Evolutionary conservation across 1,140 invertebrate species (phyloP), one percentile per base, ranked within the genome.

Genomic region (Hermatobates lingyangjiaoensis): DNA sequence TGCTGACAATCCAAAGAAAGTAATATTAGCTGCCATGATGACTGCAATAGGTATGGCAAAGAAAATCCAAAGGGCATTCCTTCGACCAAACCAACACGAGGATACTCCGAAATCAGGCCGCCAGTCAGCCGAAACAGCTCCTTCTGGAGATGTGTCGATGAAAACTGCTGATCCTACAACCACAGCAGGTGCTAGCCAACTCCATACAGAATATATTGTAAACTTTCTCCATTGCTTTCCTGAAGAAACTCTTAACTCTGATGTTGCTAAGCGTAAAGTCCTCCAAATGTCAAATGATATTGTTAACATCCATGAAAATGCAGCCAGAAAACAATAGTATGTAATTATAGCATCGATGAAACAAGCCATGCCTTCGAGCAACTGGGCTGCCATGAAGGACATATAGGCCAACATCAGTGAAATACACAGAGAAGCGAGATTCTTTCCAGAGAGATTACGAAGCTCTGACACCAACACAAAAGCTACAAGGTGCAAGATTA

Each of bases 261-360:
- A 62, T 1, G 72, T 72, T 3, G 72, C 71, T 53, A 71, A 52
- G 44, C 63, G 57, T 7, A 75, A 61, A 20, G 75, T 74, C 24
- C 67, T 59, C 63, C 67, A 77, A 1, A 76, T 67, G 57, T 77
- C 75, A 58, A 69, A 76, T 0, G 74, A 67, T 63, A 78, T 70
- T 1, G 73, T 68, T 42, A 71, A 70, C 70, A 74, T 76, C 76
- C 76, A 77, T 52, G 70, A 71, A 57, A 77, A 77, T 0, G 74
- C 67, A 0, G 69, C 64, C 25, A 76, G 62, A 57, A 75, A 74
- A 27, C 66, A 38, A 59, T 71, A 76, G 53, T 73, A 73, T 2
- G 70, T 67, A 15, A 63, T 47, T 0, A 72, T 59, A 0, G 68
- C 74, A 15, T 71, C 59, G 0, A 62, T 58, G 14, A 58, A 57